Conservation (phyloP, 2,797 vertebrate genomes). For the Hydrophis major region DNA sequence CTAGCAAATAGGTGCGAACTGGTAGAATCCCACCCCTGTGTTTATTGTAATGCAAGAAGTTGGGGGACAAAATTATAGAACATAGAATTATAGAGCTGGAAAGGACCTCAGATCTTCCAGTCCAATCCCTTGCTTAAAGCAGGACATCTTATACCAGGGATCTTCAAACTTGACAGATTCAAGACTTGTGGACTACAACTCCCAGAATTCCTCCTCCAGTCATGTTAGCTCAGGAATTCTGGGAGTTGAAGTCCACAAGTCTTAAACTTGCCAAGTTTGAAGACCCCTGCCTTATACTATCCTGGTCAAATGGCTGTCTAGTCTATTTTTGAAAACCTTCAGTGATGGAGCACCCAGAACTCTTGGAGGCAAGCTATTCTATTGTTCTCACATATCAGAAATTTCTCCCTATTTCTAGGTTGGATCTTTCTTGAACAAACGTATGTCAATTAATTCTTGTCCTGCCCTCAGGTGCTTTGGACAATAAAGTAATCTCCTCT, state of each 20-base stretch:
- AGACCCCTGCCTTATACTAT: neutral
- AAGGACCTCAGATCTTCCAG: neutral
- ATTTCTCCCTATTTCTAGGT: neutral
- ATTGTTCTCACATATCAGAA: neutral
- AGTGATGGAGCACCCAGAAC: neutral
- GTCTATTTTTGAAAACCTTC: neutral
- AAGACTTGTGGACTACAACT: no score
- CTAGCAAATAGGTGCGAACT: no score
- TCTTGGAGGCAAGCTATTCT: neutral
- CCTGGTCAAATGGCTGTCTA: neutral
- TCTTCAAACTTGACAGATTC: no score
- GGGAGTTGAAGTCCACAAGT: no score
- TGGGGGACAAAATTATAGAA: neutral
- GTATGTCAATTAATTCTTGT: neutral
- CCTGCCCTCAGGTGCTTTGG: no score
- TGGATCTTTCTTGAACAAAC: neutral
- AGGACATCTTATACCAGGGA: neutral
- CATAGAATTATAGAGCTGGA: neutral
- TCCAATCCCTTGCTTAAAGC: neutral
- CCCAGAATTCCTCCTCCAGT: no score
- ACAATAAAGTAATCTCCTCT: no score
- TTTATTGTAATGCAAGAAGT: neutral
- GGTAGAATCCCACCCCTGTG: no score
- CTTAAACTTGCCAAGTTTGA: no score
- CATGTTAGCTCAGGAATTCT: no score